Base-by-base conservation (phyloP, 2,113 vertebrate species). In the Piaya cayana region DNA sequence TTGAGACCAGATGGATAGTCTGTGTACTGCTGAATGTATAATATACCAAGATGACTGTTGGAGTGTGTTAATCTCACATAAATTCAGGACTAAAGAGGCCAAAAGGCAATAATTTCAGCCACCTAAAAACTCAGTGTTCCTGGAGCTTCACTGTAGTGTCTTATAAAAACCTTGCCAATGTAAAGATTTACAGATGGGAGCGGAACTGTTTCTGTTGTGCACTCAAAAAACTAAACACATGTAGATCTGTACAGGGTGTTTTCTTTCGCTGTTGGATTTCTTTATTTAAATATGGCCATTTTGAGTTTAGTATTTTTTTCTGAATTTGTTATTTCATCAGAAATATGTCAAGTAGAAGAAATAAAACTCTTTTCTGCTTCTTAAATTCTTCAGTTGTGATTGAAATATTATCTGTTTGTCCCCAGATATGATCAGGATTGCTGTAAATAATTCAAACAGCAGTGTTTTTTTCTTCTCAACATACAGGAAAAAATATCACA, bases 1-100 rank as follows among this genome's bases (percentile, higher is more conserved):
- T 92, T 89, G 86, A 71, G 88, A 89, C 47, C 75, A 92, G 87
- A 72, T 91, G 78, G 78, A 25, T 65, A 22, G 32, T 65, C 59
- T 92, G n/a, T 78, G 29, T 82, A 34, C 49, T 79, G 92, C 25
- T 82, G 43, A 76, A 70, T 75, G 55, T 90, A 52, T 32, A 81
- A 36, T 82, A 49, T 49, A 39, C 50, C 23, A 53, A 59, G 30
- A 37, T 21, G 15, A 37, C 43, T 77, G 39, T 58, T 90, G n/a
- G 47, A 86, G 5, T 62, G 7, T 68, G 49, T 71, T 82, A 76
- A 50, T 89, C 39, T 87, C 36, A 11, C 42, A 23, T 60, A 58
- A 79, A 89, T 82, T 72, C 36, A 62, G 43, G 29, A 42, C 32
- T 72, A 25, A 76, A 58, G n/a, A 76, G 70, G 7, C n/a, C 45